Conservation (phyloP, 2,888 invertebrate genomes). For the Fabriciana adippe region DNA sequence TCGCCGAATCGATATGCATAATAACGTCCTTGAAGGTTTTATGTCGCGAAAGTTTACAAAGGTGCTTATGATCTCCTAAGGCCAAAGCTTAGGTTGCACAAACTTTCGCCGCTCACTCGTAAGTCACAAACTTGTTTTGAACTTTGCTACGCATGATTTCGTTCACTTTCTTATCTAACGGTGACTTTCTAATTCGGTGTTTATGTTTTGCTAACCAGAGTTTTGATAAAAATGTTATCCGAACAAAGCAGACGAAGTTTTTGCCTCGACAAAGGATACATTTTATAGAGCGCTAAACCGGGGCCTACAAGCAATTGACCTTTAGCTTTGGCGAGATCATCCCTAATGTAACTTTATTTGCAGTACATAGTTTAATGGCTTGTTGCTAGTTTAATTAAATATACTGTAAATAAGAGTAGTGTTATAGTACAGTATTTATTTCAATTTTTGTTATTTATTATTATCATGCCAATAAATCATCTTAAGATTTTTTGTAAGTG, state of each 20-base stretch:
- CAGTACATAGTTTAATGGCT: neutral
- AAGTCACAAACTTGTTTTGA: conserved; percentile 68
- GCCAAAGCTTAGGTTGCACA: conserved; percentile 51
- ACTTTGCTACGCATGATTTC: conserved; percentile 48
- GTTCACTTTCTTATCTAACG: conserved; percentile 49
- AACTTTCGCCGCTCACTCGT: conserved; percentile 54
- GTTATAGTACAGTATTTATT: too few relatives aligned
- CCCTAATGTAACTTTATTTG: conserved; percentile 13
- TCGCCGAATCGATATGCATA: conserved; percentile 79
- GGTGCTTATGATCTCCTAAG: conserved; percentile 53
- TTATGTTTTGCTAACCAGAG: conserved; percentile 51
- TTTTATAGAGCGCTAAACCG: conserved; percentile 64
- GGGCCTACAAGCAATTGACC: conserved; percentile 62
- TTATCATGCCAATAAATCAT: too few relatives aligned
- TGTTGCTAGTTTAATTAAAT: neutral
- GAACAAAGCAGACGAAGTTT: conserved; percentile 50
- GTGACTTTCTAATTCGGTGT: conserved; percentile 60
- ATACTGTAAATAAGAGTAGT: neutral
- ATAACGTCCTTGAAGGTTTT: conserved; percentile 69
- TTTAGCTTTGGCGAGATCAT: conserved; percentile 46
- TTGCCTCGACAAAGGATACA: conserved; percentile 57
- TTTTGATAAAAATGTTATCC: conserved; percentile 46
- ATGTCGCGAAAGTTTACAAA: conserved; percentile 60
- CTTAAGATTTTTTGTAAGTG: too few relatives aligned
- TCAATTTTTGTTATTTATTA: too few relatives aligned